Percentiles rank a stretch among this genome's conserved stretches.
Conservation (phyloP, 2,113 vertebrate species). For the Tor tambroides region DNA sequence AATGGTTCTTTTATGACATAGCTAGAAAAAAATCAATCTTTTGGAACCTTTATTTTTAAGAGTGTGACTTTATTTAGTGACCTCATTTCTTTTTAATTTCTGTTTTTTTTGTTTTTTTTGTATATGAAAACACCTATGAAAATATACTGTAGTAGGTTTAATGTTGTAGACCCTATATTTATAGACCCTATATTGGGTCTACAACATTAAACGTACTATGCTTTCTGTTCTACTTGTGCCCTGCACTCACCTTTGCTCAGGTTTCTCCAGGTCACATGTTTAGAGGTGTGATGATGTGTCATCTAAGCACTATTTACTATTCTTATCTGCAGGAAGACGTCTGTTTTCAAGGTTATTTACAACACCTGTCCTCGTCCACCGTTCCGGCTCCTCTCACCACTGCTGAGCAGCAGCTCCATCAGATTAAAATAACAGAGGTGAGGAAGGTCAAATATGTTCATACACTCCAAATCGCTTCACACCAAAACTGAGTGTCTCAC, state of each 20-base stretch:
- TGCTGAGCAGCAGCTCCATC: conserved; percentile 91
- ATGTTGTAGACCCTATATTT: too few relatives aligned
- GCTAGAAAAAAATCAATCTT: background rate
- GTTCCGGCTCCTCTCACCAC: conserved; percentile 88
- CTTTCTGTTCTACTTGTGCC: background rate
- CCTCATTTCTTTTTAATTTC: background rate
- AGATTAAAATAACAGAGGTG: conserved; percentile 93
- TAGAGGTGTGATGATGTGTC: background rate
- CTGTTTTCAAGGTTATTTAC: conserved; percentile 90
- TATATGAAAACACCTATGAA: too few relatives aligned
- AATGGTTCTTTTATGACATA: background rate
- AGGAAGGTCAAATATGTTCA: background rate
- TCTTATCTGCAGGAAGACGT: conserved; percentile 86
- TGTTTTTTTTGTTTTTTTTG: too few relatives aligned
- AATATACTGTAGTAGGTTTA: too few relatives aligned
- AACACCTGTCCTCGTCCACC: conserved; percentile 86
- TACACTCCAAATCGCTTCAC: background rate
- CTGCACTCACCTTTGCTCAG: background rate
- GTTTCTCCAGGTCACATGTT: background rate
- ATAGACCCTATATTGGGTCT: too few relatives aligned
- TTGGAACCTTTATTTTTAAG: background rate
- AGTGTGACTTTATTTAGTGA: background rate
- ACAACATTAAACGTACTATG: background rate
- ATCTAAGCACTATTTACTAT: conserved; percentile 34
- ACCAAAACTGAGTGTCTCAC: background rate